Evolutionary conservation across 2,113 vertebrate species (phyloP), one percentile per base, ranked within the genome.

Genomic region (Garra rufa): DNA sequence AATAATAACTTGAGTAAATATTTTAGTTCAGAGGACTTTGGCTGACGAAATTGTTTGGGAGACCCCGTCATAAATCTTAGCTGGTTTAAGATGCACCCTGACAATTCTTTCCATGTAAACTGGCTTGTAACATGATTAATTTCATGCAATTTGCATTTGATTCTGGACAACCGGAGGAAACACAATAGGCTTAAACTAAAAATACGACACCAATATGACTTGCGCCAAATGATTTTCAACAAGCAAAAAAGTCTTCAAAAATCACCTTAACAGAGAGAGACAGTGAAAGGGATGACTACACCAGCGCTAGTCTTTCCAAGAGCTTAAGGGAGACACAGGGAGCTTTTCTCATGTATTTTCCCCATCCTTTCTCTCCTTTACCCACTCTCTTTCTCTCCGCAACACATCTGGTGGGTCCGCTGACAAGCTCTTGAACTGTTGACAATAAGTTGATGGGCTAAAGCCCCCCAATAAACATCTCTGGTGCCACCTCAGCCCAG

Each of bases 361-460:
- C 46, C 30, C 24, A 79, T 34, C 76, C 28, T 48, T 38, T 69
- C 57, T 71, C 28, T 83, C 46, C 65, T 67, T 69, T 38, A 69
- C 76, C 85, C 87, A 85, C 86, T 74, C 59, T 59, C 34, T 57
- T 30, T 55, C 73, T 87, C 81, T 90, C 79, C 88, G 67, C 81
- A 88, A 78, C 89, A 90, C 90, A 89, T 87, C 70, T 91, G 88
- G 83, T 80, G 87, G 88, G 89, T 85, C 80, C 83, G 92, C 88
- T 93, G 93, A 94, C 92, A 94, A 92, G 88, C 88, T 91, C 91
- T 93, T 94, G 91, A 94, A 94, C 93, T 92, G 92, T 92, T 93
- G 92, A 94, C 94, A 93, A 92, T 92, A 93, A 93, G 88, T 94
- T 94, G 93, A 94, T 93, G 92, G 92, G 92, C 93, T 93, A 92